phyloP scores from a whole-genome alignment of 2,888 invertebrate genomes.

The Andricus quercusramuli region DNA sequence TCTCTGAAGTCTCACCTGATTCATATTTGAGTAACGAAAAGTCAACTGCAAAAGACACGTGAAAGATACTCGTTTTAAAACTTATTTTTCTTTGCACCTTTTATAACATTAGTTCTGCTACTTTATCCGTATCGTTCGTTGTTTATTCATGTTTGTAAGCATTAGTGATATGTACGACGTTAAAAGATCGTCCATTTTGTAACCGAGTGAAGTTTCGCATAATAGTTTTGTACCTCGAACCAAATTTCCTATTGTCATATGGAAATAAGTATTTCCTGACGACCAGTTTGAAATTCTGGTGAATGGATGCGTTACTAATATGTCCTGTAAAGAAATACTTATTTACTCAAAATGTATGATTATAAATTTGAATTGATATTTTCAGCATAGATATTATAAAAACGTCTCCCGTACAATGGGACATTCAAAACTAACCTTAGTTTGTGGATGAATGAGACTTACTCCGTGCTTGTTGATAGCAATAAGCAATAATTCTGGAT shows the following conservation, averaged over 20 bases:
- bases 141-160: constrained; percentile 98
- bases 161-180: constrained; percentile 99
- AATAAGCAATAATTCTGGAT: constrained; percentile 97
- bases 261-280: constrained; percentile 99
- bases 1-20: background rate
- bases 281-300: constrained; percentile 99
- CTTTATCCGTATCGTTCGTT: constrained; percentile 91
- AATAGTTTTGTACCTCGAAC: constrained; percentile 97
- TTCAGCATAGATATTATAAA: background rate
- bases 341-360: background rate
- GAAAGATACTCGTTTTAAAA: constrained; percentile 20
- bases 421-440: constrained; percentile 86
- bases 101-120: constrained; percentile 71
- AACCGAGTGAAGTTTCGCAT: constrained; percentile 98
- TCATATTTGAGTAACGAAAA: background rate
- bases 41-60: background rate
- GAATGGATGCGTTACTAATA: constrained; percentile 98
- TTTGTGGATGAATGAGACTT: constrained; percentile 97
- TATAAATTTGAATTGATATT: background rate
- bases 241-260: constrained; percentile 99
- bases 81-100: constrained; percentile 42
- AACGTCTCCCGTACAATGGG: background rate
- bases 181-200: constrained; percentile 99
- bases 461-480: constrained; percentile 99
- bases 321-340: constrained; percentile 86